Base-by-base conservation (phyloP, 2,888 invertebrate genomes). In the Lingula anatina region DNA sequence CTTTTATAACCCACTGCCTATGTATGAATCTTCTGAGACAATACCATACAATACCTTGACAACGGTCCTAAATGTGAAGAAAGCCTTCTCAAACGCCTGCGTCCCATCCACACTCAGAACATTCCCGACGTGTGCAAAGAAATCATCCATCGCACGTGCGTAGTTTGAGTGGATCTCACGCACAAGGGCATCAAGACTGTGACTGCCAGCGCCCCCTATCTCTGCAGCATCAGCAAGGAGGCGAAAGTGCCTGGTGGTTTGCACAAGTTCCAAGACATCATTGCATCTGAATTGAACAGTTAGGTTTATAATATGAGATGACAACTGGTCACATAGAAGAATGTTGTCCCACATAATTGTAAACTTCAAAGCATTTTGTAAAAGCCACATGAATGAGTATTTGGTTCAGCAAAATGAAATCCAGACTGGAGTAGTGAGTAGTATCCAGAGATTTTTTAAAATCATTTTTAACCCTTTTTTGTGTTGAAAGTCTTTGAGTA, bases 261-360 rank as follows among this genome's bases (percentile, higher is more conserved):
- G 74, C 9, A 76, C 73, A 18, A 76, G 63, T 49, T 76, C 76
- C 40, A 75, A 62, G 2, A 75, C 75, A 63, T 76, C 76, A 58
- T 76, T 76, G 55, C 76, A 76, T 47, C 76, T 75, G 56, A 5
- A 47, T 50, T 38, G 38, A 46, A 27, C 25, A 27, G 38, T 40
- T 24, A 26, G n/a, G n/a, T n/a, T n/a, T n/a, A n/a, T n/a, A n/a
- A n/a, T n/a, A n/a, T n/a, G n/a, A n/a, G n/a, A n/a, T n/a, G n/a
- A n/a, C n/a, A n/a, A n/a, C n/a, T n/a, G n/a, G n/a, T n/a, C n/a
- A n/a, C n/a, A n/a, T n/a, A n/a, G n/a, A n/a, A n/a, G n/a, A n/a
- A n/a, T n/a, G n/a, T n/a, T n/a, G n/a, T n/a, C n/a, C n/a, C n/a
- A n/a, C n/a, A n/a, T n/a, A n/a, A n/a, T n/a, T n/a, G n/a, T n/a